Conservation (phyloP, 92 coral and sea anemone species). For the Nematostella vectensis region DNA sequence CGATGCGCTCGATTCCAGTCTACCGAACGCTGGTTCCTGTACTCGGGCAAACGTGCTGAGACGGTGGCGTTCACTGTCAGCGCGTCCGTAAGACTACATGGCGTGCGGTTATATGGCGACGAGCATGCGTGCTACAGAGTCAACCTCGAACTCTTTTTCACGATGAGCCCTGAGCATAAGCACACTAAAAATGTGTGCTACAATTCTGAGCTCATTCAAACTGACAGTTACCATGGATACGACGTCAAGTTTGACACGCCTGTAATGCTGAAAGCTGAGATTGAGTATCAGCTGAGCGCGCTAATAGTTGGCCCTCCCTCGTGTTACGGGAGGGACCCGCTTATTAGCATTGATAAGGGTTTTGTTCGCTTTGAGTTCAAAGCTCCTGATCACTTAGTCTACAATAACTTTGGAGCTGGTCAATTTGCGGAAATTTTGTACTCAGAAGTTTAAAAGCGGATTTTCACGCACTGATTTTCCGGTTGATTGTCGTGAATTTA, state of each 20-base stretch:
- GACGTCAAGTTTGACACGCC: constrained; percentile 63
- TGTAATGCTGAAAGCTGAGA: constrained; percentile 37
- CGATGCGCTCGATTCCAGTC: constrained; percentile 26
- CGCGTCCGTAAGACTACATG: constrained; percentile 41
- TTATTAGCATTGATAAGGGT: constrained; percentile 43
- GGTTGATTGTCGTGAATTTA: too few species aligned
- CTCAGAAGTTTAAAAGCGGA: constrained; percentile 8
- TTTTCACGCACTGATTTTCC: too few species aligned
- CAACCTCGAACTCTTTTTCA: constrained; percentile 19
- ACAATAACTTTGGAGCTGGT: constrained; percentile 51
- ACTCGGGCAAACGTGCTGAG: constrained; percentile 67
- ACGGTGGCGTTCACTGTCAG: constrained; percentile 47
- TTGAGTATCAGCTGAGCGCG: constrained; percentile 55
- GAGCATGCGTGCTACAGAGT: constrained; percentile 52
- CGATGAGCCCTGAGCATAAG: constrained; percentile 7
- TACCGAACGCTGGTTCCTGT: constrained; percentile 46
- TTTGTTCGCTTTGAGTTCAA: constrained; percentile 50
- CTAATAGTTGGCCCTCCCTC: constrained; percentile 72
- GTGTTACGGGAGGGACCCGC: constrained; percentile 64
- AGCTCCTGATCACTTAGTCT: constrained; percentile 46
- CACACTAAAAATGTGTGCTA: constrained; percentile 10
- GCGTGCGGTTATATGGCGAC: constrained; percentile 68
- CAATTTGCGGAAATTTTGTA: constrained; percentile 69
- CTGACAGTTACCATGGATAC: constrained; percentile 53
- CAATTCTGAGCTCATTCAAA: constrained; percentile 27